Evolutionary conservation across 2,888 invertebrate species (phyloP).

Genomic region (Dione juno): DNA sequence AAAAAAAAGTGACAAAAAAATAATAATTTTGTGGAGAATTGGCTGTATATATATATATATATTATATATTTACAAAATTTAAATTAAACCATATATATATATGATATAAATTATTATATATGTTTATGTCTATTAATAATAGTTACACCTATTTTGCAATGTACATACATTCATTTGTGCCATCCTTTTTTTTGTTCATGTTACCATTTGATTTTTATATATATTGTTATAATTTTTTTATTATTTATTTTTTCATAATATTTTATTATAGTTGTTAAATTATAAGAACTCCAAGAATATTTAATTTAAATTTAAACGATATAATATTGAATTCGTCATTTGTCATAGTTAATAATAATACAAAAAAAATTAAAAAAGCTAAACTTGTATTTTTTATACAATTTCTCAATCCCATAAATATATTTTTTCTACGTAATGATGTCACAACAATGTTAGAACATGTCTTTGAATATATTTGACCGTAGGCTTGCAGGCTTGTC

Average conservation of each 20-base stretch:
- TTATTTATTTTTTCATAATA: slow-evolving; percentile 12
- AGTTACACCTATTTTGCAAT: slow-evolving; percentile 40
- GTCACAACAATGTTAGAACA: too few species aligned
- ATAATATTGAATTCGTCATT: neutral
- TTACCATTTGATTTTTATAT: slow-evolving; percentile 10
- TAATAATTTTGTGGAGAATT: slow-evolving; percentile 3
- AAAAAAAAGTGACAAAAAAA: slow-evolving; percentile 7
- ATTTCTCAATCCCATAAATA: too few species aligned
- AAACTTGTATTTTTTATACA: neutral
- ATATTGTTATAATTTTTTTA: neutral
- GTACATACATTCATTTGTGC: slow-evolving; percentile 35
- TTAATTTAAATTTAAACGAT: neutral
- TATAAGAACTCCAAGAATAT: neutral
- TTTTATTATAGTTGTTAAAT: neutral
- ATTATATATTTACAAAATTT: neutral
- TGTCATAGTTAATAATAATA: neutral
- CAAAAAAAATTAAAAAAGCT: neutral
- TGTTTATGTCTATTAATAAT: neutral
- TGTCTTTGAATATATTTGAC: neutral
- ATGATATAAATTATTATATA: neutral
- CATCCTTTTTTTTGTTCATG: slow-evolving; percentile 34
- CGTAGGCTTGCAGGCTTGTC: slow-evolving; percentile 92
- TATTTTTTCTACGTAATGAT: too few species aligned
- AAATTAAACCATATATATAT: too few species aligned
- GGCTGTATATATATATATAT: neutral